Conservation (phyloP, 1,140 invertebrate species). For the Araneus ventricosus region DNA sequence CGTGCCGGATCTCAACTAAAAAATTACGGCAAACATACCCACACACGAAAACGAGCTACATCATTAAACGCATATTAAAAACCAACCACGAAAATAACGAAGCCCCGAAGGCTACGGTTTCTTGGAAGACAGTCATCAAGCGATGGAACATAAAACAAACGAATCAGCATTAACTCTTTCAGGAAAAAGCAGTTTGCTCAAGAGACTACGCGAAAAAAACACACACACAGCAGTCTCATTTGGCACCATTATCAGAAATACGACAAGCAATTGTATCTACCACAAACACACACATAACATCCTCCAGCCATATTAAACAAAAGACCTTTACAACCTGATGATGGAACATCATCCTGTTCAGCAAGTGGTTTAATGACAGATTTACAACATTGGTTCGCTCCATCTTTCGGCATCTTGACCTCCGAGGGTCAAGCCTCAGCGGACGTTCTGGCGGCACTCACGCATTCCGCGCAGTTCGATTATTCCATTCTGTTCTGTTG, state of each 20-base stretch:
- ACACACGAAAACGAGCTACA: too few species aligned
- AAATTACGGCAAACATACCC: too few species aligned
- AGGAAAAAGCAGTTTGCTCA: neutral
- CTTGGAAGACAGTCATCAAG: neutral
- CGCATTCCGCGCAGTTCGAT: neutral
- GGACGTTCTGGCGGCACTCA: conserved; percentile 46
- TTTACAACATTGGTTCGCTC: conserved; percentile 39
- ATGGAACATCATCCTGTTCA: conserved; percentile 6
- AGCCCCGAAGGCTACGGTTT: too few species aligned
- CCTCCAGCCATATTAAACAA: neutral
- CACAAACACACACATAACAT: neutral
- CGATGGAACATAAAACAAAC: neutral
- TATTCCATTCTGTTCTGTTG: neutral
- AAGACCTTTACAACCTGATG: conserved; percentile 21
- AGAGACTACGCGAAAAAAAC: neutral
- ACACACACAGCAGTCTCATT: neutral
- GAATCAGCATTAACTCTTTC: neutral
- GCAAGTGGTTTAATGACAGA: conserved; percentile 45
- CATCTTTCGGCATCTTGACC: conserved; percentile 59
- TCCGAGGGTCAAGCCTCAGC: conserved; percentile 30
- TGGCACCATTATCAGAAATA: neutral
- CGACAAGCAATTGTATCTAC: neutral
- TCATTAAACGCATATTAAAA: too few species aligned
- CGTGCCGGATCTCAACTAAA: too few species aligned
- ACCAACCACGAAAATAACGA: too few species aligned